Base-by-base conservation (phyloP, 1,140 invertebrate species). In the Lepidurus couesii region DNA sequence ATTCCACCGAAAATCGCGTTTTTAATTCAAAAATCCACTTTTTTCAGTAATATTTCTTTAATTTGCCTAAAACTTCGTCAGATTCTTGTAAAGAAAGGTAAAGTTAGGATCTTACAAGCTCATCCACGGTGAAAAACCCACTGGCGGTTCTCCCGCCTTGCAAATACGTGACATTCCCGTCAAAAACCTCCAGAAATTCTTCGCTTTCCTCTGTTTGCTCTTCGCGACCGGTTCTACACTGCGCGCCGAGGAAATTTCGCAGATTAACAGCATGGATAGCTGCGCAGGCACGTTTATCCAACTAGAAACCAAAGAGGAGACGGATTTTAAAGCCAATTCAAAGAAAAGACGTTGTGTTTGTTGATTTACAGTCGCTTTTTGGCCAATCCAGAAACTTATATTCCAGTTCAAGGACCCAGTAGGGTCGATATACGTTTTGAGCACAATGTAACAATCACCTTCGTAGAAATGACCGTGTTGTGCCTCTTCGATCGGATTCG, bases 341-440 rank as follows among this genome's bases (percentile, higher is more conserved):
- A 74, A 78, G 75, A 73, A 79, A 76, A 26, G 34, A 74, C 26
- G 47, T 78, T 73, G 73, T 76, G 76, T 24, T 11, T 80, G 74
- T 53, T 44, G 11, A 86, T 87, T 88, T 89, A 96, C 94, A 7
- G 97, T 93, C 16, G 97, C 93, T 85, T 97, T 94, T 81, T 93
- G 92, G 65, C 98, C 98, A 83, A 99, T 99, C 97, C 97, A 99
- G 84, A 98, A 99, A 87, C 93, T 99, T 82, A 99, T 99, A 82
- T 96, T 91, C 95, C 97, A 99, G 77, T 90, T 89, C 0, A 99
- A 86, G 77, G 91, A 92, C 81, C 91, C 90, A 45, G 96, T 92
- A 10, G 76, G 86, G 84, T 98, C 96, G 47, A 93, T 86, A 47
- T 86, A 90, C 0, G 98, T 99, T 85, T 98, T 96, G 74, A 99